A percentile compares a stretch with the other conserved stretches of the same genome.
phyloP scores from a whole-genome alignment of 1,140 invertebrate species.

The Archivesica marissinica region DNA sequence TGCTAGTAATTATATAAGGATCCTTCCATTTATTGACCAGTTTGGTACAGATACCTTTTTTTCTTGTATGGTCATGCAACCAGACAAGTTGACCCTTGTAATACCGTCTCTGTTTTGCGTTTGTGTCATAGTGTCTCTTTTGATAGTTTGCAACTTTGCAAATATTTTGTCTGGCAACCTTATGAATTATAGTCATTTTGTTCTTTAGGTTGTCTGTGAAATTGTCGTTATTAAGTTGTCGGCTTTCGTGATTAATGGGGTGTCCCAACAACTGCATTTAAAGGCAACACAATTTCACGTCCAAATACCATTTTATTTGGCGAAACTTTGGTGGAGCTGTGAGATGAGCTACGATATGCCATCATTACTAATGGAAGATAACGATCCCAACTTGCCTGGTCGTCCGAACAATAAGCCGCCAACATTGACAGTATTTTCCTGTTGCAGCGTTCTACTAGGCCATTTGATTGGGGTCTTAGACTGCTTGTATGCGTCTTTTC shows the following conservation, averaged over 20 bases:
- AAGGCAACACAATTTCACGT: neutral
- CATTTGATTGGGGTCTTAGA: conserved; percentile 20
- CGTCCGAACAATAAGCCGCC: neutral
- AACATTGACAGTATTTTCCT: neutral
- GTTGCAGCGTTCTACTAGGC: conserved; percentile 9
- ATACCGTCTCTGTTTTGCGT: neutral
- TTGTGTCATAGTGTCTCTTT: conserved; percentile 32
- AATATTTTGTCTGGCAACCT: neutral
- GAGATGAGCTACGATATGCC: neutral
- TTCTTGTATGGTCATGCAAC: neutral
- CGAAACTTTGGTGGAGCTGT: neutral
- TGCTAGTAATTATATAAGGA: conserved; percentile 12
- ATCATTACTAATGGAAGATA: conserved; percentile 23
- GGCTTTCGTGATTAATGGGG: no score
- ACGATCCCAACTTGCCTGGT: neutral
- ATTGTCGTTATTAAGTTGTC: no score
- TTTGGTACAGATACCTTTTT: neutral
- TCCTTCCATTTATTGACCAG: conserved; percentile 3
- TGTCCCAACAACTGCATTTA: neutral
- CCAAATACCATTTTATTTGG: conserved; percentile 21
- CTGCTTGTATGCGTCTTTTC: conserved; percentile 4
- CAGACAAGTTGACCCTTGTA: conserved; percentile 13
- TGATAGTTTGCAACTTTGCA: neutral
- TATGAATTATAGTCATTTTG: no score
- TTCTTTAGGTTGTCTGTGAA: neutral